A percentile compares a stretch with the other conserved stretches of the same genome.
Evolutionary conservation across 2,797 vertebrate genomes (phyloP).

Genomic region (Propithecus perrieri): DNA sequence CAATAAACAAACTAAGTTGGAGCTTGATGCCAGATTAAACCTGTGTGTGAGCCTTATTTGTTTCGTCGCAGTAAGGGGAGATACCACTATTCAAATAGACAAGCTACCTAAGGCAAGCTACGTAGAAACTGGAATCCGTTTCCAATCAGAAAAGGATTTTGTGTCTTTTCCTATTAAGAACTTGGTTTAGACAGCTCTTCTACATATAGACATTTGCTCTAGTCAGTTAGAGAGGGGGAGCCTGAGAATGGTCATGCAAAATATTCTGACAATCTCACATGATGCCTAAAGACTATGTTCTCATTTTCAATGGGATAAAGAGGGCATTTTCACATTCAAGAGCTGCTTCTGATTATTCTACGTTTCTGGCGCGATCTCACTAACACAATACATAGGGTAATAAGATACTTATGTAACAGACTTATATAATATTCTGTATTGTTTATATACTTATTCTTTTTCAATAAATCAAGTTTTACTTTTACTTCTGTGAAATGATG

Average conservation of each 20-base stretch:
- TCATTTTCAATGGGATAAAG: slow-evolving; percentile 38
- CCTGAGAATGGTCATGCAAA: neutral
- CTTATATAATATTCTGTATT: neutral
- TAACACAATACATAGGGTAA: slow-evolving; percentile 29
- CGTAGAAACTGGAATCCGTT: neutral
- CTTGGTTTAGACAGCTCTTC: neutral
- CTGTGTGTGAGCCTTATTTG: slow-evolving; percentile 70
- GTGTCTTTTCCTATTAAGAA: neutral
- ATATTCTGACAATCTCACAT: neutral
- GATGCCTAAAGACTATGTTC: neutral
- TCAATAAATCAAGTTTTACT: slow-evolving; percentile 56
- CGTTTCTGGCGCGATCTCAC: slow-evolving; percentile 29
- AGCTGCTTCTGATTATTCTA: slow-evolving; percentile 57
- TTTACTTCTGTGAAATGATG: slow-evolving; percentile 40
- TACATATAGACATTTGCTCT: neutral
- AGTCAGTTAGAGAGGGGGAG: neutral
- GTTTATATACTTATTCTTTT: slow-evolving; percentile 49
- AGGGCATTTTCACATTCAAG: slow-evolving; percentile 33
- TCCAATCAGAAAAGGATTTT: neutral
- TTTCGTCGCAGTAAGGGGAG: slow-evolving; percentile 64
- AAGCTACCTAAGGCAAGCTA: neutral
- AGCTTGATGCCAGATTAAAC: slow-evolving; percentile 68
- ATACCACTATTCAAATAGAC: slow-evolving; percentile 65
- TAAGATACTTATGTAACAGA: slow-evolving; percentile 29
- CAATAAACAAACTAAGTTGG: slow-evolving; percentile 60